phyloP scores from a whole-genome alignment of 1,140 invertebrate species.

The Branchinecta lynchi region DNA sequence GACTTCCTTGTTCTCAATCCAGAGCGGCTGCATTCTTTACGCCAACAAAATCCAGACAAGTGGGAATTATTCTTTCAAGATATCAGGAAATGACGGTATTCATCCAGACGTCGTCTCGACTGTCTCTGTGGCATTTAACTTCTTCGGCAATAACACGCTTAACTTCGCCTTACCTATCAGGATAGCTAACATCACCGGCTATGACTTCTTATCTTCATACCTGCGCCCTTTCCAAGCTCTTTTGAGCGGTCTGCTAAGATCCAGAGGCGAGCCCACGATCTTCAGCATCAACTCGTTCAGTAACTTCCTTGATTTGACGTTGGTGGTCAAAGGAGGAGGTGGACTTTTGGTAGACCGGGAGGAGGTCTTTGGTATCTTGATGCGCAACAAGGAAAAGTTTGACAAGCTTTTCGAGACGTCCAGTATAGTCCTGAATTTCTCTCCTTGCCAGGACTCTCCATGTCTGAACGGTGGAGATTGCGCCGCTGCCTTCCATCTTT shows the following conservation, averaged over 20 bases:
- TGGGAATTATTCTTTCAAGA: constrained; percentile 43
- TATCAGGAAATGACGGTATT: constrained; percentile 74
- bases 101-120: constrained; percentile 68
- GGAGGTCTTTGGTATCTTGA: constrained; percentile 44
- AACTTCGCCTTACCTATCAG: constrained; percentile 62
- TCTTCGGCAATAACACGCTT: constrained; percentile 61
- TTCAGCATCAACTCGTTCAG: constrained; percentile 52
- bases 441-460: constrained; percentile 29
- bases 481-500: constrained; percentile 49
- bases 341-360: constrained; percentile 42
- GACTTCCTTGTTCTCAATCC: constrained; percentile 46
- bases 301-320: constrained; percentile 47
- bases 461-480: constrained; percentile 39
- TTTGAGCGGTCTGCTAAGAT: constrained; percentile 40
- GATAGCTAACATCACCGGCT: constrained; percentile 50
- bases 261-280: constrained; percentile 28
- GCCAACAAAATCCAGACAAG: constrained; percentile 26
- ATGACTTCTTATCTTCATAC: constrained; percentile 52
- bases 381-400: constrained; percentile 44
- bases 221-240: constrained; percentile 55
- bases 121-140: constrained; percentile 60
- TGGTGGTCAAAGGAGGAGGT: constrained; percentile 41
- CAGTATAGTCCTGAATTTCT: constrained; percentile 31
- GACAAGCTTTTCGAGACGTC: constrained; percentile 40
- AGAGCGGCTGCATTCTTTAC: constrained; percentile 58